Evolutionary conservation across 2,888 invertebrate genomes (phyloP).

Genomic region (Lasioglossum figueresi): DNA sequence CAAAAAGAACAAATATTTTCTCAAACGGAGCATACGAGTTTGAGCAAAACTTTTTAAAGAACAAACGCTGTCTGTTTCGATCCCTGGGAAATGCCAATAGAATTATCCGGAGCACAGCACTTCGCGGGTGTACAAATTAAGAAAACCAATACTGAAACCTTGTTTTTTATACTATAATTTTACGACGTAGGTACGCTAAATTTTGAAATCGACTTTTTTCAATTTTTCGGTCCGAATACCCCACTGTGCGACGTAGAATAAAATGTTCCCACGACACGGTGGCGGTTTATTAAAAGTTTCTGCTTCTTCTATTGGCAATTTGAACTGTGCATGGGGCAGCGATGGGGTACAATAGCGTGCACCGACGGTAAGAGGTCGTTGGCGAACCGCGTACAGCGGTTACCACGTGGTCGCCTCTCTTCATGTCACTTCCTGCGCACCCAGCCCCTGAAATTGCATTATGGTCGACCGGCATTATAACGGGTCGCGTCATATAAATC

Average conservation of each 20-base stretch:
- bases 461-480: conserved; percentile 66
- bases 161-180: too few species aligned
- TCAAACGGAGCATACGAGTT: not conserved
- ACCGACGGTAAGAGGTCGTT: conserved; percentile 49
- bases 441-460: conserved; percentile 66
- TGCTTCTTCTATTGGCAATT: conserved; percentile 2
- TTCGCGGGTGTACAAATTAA: too few species aligned
- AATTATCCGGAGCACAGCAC: not conserved
- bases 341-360: conserved; percentile 11
- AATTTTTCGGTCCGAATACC: too few species aligned
- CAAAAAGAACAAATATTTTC: not conserved
- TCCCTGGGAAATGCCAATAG: not conserved
- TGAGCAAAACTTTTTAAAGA: not conserved
- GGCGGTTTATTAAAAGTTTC: not conserved
- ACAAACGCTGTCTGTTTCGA: not conserved
- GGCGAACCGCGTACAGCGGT: conserved; percentile 50
- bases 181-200: too few species aligned
- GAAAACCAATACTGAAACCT: too few species aligned
- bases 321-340: not conserved
- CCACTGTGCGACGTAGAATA: not conserved
- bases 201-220: too few species aligned
- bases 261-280: not conserved
- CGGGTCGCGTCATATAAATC: conserved; percentile 70
- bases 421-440: conserved; percentile 71
- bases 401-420: conserved; percentile 66